Conservation (phyloP, 2,797 vertebrate genomes). For the Silurus lanzhouensis region DNA sequence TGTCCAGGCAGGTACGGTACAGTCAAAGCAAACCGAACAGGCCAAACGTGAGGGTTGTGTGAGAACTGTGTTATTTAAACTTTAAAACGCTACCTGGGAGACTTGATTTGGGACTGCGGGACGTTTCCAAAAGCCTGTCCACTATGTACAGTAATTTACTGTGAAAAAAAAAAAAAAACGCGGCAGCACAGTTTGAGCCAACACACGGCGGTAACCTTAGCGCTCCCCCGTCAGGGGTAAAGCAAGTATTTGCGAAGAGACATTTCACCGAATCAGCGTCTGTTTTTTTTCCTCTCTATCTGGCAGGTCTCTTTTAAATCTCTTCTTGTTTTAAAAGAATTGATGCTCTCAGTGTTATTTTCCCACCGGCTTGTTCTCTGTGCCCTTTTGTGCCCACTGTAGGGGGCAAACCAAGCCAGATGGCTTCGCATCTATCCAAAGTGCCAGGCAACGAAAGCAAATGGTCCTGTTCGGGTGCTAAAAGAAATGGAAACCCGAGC, state of each 20-base stretch:
- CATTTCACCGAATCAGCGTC: background rate
- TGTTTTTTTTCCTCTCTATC: too few relatives aligned
- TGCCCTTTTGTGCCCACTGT: too few relatives aligned
- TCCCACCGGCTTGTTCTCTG: too few relatives aligned
- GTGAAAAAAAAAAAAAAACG: slow-evolving; percentile 32
- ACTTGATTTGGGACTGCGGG: slow-evolving; percentile 49
- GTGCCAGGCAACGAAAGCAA: too few relatives aligned
- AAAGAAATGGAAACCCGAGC: too few relatives aligned
- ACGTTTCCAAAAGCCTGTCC: slow-evolving; percentile 39
- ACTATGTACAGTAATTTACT: slow-evolving; percentile 5
- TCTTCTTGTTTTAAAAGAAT: too few relatives aligned
- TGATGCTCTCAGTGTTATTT: too few relatives aligned
- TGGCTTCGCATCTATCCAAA: too few relatives aligned
- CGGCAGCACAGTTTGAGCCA: slow-evolving; percentile 31
- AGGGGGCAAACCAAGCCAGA: too few relatives aligned
- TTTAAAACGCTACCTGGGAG: slow-evolving; percentile 24
- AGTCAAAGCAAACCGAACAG: slow-evolving; percentile 35
- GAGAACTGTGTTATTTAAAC: slow-evolving; percentile 41
- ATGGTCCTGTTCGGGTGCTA: too few relatives aligned
- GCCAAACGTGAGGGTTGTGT: slow-evolving; percentile 27
- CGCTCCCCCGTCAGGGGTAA: slow-evolving; percentile 57
- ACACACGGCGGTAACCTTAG: slow-evolving; percentile 55
- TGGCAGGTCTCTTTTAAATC: too few relatives aligned
- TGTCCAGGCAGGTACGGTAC: background rate
- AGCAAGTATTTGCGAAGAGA: slow-evolving; percentile 58